Evolutionary conservation across 2,113 vertebrate species (phyloP), one percentile per base, ranked within the genome.

Genomic region (Larimichthys crocea): DNA sequence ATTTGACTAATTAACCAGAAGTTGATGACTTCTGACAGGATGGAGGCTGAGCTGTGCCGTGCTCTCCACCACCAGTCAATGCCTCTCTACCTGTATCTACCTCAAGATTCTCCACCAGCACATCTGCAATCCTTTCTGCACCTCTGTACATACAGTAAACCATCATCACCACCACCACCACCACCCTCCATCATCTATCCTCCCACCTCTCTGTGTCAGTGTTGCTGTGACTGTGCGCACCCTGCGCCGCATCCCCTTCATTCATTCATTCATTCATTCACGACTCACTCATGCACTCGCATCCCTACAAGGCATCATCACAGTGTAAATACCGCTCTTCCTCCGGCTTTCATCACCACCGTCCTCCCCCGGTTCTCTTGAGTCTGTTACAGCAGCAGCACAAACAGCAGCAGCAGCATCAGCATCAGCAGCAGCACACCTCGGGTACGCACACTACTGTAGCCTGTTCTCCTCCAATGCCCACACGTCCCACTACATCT

Each of bases 81-180:
- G 50, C 44, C 31, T 53, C 59, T 46, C 59, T 50, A 59, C 63
- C 44, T 85, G 71, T 44, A 65, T 77, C 67, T 75, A 64, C 63
- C 31, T 11, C 66, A 57, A 68, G 64, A 63, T 70, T 26, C 76
- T 60, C 66, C 67, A 69, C 42, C 4, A n/a, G 60, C 76, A 65
- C 79, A 14, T 81, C 90, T 61, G 88, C 88, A 89, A 66, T 74
- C 68, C 76, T 68, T 42, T 63, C 75, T 42, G 89, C 76, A 74
- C 60, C 83, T 57, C 66, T 67, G 61, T 35, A 52, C 35, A 65
- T 16, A 75, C 62, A 74, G 60, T 17, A 19, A 35, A 35, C 7
- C 31, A 40, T 2, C 35, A 40, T 2, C 35, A 40, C 35, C 35
- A 35, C 35, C 29, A 29, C 0, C 35, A 35, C 31, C 31, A 8